Conservation (phyloP, 1,140 invertebrate species). For the Tetragnatha versicolor region DNA sequence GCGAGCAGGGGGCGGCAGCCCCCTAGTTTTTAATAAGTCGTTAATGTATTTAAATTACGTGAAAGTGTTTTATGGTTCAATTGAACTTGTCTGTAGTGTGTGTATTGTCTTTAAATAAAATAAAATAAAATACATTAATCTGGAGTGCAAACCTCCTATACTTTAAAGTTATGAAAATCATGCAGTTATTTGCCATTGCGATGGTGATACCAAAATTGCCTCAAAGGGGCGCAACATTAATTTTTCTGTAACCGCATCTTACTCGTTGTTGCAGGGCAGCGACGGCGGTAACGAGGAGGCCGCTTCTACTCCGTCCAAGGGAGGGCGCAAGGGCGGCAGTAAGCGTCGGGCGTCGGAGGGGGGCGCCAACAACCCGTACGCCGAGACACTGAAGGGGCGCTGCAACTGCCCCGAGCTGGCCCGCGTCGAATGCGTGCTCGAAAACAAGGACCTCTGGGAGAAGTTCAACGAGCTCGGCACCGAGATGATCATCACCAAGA, state of each 20-base stretch:
- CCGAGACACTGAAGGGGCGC: constrained; percentile 51
- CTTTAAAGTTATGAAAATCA: too few species aligned
- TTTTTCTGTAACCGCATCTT: background rate
- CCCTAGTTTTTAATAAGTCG: too few species aligned
- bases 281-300: background rate
- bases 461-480: constrained; percentile 95
- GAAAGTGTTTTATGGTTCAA: too few species aligned
- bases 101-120: too few species aligned
- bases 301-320: background rate
- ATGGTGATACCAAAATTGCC: too few species aligned
- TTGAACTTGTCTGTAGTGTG: too few species aligned
- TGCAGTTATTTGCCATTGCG: too few species aligned
- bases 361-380: constrained; percentile 25
- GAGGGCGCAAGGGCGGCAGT: background rate
- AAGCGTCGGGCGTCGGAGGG: constrained; percentile 11
- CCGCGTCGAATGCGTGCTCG: constrained; percentile 84
- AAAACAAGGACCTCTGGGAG: constrained; percentile 90
- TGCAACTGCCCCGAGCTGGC: constrained; percentile 73
- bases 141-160: too few species aligned
- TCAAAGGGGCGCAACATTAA: too few species aligned
- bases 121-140: too few species aligned
- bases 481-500: constrained; percentile 99
- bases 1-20: too few species aligned
- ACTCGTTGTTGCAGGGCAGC: constrained; percentile 5
- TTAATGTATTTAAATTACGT: too few species aligned